phyloP scores from a whole-genome alignment of 2,888 invertebrate genomes.

The Antheraea yamamai region DNA sequence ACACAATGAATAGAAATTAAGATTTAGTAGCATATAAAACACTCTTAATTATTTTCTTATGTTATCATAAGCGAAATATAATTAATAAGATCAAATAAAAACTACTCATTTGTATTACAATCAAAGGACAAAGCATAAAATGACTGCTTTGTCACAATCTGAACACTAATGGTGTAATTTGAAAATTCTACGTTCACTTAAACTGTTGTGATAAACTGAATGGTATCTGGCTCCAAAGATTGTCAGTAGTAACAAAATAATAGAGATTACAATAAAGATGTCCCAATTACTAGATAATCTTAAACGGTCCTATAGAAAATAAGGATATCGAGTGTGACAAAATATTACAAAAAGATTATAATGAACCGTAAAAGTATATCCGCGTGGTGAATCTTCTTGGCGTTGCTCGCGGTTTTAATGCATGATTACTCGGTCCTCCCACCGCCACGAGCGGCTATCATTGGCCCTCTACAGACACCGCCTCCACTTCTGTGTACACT shows the following conservation, averaged over 20 bases:
- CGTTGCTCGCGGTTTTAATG: conserved; percentile 60
- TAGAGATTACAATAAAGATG: conserved; percentile 28
- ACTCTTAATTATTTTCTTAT: not conserved
- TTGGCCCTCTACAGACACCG: conserved; percentile 73
- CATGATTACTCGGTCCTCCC: conserved; percentile 77
- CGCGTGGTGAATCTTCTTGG: conserved; percentile 56
- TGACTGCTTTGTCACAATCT: conserved; percentile 7
- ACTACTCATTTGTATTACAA: not conserved
- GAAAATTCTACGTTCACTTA: conserved; percentile 5
- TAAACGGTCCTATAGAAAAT: not conserved
- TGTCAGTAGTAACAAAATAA: conserved; percentile 18
- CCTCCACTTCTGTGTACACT: conserved; percentile 76
- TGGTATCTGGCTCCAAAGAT: conserved; percentile 5
- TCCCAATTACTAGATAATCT: conserved; percentile 42
- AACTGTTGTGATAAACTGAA: conserved; percentile 18
- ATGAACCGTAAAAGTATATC: conserved; percentile 56
- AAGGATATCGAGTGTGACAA: not conserved
- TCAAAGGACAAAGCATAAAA: conserved; percentile 1
- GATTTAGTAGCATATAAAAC: not conserved
- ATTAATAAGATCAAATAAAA: not conserved
- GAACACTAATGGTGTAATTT: conserved; percentile 16
- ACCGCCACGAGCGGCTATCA: conserved; percentile 63
- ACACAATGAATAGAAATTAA: not conserved
- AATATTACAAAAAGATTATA: conserved; percentile 45
- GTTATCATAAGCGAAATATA: not conserved